phyloP scores from a whole-genome alignment of 1,140 invertebrate genomes.

The Habropoda laboriosa region DNA sequence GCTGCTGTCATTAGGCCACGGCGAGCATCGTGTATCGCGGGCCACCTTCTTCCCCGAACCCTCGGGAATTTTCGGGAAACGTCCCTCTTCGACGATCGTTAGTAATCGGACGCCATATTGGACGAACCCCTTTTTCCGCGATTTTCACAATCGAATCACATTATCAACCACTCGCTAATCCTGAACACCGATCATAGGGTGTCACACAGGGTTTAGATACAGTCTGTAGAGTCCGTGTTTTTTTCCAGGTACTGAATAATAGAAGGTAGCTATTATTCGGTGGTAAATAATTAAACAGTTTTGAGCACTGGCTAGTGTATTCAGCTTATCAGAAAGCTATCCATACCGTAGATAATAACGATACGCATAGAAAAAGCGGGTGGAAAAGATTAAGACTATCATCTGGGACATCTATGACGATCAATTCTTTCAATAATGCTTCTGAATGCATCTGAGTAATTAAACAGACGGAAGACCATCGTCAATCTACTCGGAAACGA shows the following conservation, averaged over 20 bases:
- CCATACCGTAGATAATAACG: neutral
- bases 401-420: neutral
- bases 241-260: neutral
- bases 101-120: conserved; percentile 39
- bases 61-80: conserved; percentile 75
- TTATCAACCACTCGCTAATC: no score
- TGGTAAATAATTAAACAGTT: conserved; percentile 1
- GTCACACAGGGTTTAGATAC: no score
- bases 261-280: neutral
- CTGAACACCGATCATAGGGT: no score
- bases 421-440: neutral
- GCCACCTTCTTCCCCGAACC: conserved; percentile 73
- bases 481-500: neutral
- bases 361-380: neutral
- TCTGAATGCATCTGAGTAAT: neutral
- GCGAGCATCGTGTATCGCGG: conserved; percentile 61
- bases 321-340: neutral
- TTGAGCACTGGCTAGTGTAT: neutral
- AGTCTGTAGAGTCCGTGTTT: neutral
- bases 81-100: conserved; percentile 49
- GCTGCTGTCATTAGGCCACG: conserved; percentile 79
- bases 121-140: conserved; percentile 10
- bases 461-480: neutral
- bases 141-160: neutral
- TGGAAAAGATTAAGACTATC: neutral